Evolutionary conservation across 2,888 invertebrate genomes (phyloP), one percentile per base, ranked within the genome.

Genomic region (Diachrysia chrysitis): DNA sequence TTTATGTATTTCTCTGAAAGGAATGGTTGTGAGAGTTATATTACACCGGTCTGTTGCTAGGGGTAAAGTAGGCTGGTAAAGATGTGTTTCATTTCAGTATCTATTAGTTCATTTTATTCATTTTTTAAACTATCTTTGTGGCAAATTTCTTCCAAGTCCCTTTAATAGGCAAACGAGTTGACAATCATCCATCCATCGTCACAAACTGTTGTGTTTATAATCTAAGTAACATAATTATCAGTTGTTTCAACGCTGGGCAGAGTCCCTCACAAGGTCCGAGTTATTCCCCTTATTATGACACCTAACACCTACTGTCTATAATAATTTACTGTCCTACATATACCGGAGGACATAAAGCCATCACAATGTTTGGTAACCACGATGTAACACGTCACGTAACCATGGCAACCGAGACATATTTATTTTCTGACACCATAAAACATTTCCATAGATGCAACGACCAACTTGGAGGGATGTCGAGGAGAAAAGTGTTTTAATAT

Each of bases 401-500:
- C 57, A 71, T 71, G 65, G 66, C 59, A 67, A 66, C 70, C 57
- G 69, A 69, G 66, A 65, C 59, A 65, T 83, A 76, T 83, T 83
- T 83, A 83, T 83, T 82, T 83, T 82, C 76, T 76, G 69, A 79
- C 71, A 68, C 78, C 79, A 82, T 83, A 83, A 83, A 82, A 83
- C 66, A 81, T 82, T 82, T 83, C 82, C 79, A 83, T 79, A 79
- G 78, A 78, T 79, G 83, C 76, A 75, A 73, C 79, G 80, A 75
- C 80, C 80, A 69, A 66, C 71, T 72, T 57, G 59, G 61, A 56
- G 83, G 79, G 79, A 71, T 69, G 35, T 58, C 58, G 55, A 4
- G 9, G 17, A 68, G 42, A 19, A 21, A 68, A 19, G 37, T 58
- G 55, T 48, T 55, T 10, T 10, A 10, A 10, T 32, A 32, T 32